Evolutionary conservation across 2,113 vertebrate genomes (phyloP), one percentile per base, ranked within the genome.

Genomic region (Eolophus roseicapilla): DNA sequence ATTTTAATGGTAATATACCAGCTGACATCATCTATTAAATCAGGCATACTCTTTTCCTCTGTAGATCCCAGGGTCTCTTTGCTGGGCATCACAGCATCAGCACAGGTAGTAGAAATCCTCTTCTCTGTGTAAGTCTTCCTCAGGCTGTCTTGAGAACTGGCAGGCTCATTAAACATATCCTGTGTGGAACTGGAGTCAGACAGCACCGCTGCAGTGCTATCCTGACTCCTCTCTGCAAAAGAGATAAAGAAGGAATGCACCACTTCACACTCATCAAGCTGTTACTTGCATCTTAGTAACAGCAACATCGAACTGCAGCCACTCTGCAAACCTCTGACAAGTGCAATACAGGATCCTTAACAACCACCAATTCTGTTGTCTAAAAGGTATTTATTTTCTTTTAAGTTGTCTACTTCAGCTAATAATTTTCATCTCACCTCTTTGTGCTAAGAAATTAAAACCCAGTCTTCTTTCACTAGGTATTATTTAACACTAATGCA

Each of bases 181-280:
- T 99, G 99, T 9, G 99, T 99, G 35, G 99, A 99, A 97, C 98
- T 99, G 96, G 99, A 99, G 96, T 99, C 99, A 8, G 99, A 99
- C 39, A 99, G 98, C 47, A 99, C 97, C 33, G 99, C 98, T 12
- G 98, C 98, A 35, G 98, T 98, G 85, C 99, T 99, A 97, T 99
- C 99, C 98, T 99, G 99, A 97, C 99, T 99, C 95, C 99, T 98
- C 83, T 99, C 99, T 99, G 98, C 67, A 89, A 93, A 95, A 94
- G 78, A 84, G 70, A 97, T n/a, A 96, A 69, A 91, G 79, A 62
- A 89, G 68, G 68, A 95, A 93, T 93, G 71, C 19, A 85, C 23
- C 88, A 39, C 21, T 82, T 90, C 90, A 49, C 15, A 46, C 71
- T 49, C 35, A 13, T 39, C 57, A 89, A 44, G 73, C 84, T 88